A percentile compares a stretch with the other conserved stretches of the same genome.
Evolutionary conservation across 2,797 vertebrate species (phyloP).

Genomic region (Paratrypauchen microcephalus): DNA sequence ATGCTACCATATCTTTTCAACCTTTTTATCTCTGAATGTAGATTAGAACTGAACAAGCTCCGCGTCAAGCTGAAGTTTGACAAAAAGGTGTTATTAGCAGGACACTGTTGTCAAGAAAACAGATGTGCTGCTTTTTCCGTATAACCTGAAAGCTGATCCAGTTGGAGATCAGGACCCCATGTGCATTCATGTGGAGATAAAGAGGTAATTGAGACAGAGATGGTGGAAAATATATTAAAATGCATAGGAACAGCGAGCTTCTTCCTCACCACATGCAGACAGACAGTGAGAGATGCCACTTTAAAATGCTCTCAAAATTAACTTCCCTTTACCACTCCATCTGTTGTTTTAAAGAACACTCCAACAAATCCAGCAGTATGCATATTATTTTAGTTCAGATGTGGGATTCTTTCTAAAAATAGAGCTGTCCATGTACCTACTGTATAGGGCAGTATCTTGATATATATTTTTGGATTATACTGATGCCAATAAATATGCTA

Average conservation of each 20-base stretch:
- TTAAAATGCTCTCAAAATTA: background rate
- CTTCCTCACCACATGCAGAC: background rate
- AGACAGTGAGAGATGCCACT: constrained; percentile 12
- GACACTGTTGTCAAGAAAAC: constrained; percentile 62
- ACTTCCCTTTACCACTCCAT: background rate
- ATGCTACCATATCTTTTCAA: too few relatives aligned
- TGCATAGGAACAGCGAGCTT: constrained; percentile 24
- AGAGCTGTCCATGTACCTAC: background rate
- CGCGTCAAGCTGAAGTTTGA: constrained; percentile 3
- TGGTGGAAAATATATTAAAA: constrained; percentile 48
- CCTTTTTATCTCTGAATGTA: too few relatives aligned
- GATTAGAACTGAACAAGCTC: background rate
- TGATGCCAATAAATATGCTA: too few relatives aligned
- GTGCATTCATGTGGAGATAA: constrained; percentile 55
- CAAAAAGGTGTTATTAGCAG: constrained; percentile 55
- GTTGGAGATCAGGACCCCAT: constrained; percentile 34
- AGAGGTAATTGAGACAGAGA: constrained; percentile 54
- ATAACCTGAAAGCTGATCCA: constrained; percentile 39
- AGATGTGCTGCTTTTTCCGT: constrained; percentile 38
- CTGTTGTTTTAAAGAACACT: constrained; percentile 7
- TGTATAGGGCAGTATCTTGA: too few relatives aligned
- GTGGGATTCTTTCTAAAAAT: background rate
- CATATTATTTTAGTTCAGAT: background rate
- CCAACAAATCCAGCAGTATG: background rate
- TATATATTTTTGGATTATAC: too few relatives aligned